Evolutionary conservation across 2,797 vertebrate genomes (phyloP).

Genomic region (Parambassis ranga): DNA sequence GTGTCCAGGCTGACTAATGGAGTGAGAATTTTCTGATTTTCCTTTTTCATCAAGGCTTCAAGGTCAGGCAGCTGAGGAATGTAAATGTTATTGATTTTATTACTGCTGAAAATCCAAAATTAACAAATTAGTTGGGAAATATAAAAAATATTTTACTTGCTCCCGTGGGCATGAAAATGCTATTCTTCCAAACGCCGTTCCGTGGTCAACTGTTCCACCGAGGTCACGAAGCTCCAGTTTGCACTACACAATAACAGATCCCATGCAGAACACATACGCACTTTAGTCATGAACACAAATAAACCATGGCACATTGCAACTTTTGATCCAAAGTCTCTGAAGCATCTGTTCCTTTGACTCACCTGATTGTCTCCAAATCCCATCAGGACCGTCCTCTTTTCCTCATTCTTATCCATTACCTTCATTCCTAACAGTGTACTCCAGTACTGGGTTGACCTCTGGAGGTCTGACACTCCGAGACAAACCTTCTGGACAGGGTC

Average conservation of each 20-base stretch:
- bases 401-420: conserved; percentile 85
- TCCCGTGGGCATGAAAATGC: conserved; percentile 93
- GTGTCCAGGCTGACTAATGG: conserved; percentile 95
- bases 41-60: conserved; percentile 88
- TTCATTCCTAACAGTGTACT: conserved; percentile 88
- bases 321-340: too few species aligned
- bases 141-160: conserved; percentile 79
- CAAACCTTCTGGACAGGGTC: conserved; percentile 94
- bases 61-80: conserved; percentile 83
- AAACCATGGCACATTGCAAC: background rate
- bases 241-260: conserved; percentile 79
- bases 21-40: conserved; percentile 90
- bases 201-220: conserved; percentile 84
- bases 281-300: background rate
- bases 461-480: conserved; percentile 89
- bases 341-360: conserved; percentile 30
- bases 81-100: background rate
- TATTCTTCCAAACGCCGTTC: conserved; percentile 92
- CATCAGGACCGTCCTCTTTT: conserved; percentile 84
- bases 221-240: conserved; percentile 88
- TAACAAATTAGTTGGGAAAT: background rate
- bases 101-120: background rate
- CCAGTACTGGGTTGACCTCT: conserved; percentile 90
- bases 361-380: conserved; percentile 91
- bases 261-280: background rate